Percentiles rank a stretch among this genome's conserved stretches.
phyloP scores from a whole-genome alignment of 2,888 invertebrate species.

The Chironomus riparius region DNA sequence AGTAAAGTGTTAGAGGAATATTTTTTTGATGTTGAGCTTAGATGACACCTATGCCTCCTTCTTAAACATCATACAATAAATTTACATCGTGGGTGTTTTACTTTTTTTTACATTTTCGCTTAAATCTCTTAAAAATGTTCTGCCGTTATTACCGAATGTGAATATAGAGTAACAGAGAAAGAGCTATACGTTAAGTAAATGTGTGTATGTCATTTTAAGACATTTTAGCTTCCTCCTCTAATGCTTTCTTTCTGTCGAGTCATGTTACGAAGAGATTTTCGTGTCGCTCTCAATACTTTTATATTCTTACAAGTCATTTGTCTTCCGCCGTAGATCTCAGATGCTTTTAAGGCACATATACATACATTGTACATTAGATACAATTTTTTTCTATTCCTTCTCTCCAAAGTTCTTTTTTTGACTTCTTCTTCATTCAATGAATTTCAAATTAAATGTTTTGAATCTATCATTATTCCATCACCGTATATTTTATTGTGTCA shows the following conservation, averaged over 20 bases:
- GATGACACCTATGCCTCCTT: neutral
- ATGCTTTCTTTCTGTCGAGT: neutral
- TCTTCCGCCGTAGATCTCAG: neutral
- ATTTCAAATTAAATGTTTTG: conserved; percentile 9
- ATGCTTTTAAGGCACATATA: neutral
- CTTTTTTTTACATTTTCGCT: neutral
- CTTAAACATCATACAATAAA: neutral
- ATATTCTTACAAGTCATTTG: conserved; percentile 1
- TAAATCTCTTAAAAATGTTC: neutral
- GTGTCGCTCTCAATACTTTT: neutral
- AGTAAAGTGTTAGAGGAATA: neutral
- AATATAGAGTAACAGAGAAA: neutral
- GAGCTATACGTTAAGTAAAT: neutral
- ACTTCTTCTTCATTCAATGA: neutral
- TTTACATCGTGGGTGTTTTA: neutral
- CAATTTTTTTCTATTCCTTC: no score
- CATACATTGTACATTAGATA: no score
- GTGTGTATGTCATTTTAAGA: neutral
- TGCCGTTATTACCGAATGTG: neutral
- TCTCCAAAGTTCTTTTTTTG: no score
- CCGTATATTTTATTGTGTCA: neutral
- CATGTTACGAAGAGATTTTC: neutral
- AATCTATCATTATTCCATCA: neutral
- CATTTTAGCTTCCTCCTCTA: neutral
- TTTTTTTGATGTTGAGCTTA: neutral